Conservation (phyloP, 2,797 vertebrate species). For the Malacoctenus gilli region DNA sequence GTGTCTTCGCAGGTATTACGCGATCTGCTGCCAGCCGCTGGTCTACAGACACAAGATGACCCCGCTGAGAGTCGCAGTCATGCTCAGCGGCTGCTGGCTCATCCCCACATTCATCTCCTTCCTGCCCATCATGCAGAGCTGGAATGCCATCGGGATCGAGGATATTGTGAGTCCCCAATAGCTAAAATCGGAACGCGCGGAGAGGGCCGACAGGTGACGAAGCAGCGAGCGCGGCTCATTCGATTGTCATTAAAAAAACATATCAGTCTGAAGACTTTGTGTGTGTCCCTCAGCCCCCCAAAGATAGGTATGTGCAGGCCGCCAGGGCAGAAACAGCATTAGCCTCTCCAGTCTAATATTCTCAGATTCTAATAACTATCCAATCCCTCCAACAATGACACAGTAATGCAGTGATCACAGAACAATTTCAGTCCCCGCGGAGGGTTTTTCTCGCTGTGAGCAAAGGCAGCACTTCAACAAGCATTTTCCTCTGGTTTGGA, state of each 20-base stretch:
- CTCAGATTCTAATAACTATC: conserved; percentile 62
- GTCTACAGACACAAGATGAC: conserved; percentile 89
- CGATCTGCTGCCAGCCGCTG: conserved; percentile 87
- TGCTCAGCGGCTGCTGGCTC: conserved; percentile 86
- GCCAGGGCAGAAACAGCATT: conserved; percentile 16
- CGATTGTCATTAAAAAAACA: too few species aligned
- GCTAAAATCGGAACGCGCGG: conserved; percentile 9
- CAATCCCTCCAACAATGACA: conserved; percentile 58
- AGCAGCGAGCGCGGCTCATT: not conserved
- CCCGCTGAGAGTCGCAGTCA: conserved; percentile 79
- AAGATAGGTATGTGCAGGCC: conserved; percentile 40
- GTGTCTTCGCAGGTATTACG: conserved; percentile 80
- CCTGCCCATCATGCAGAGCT: conserved; percentile 87
- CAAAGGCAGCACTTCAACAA: conserved; percentile 42
- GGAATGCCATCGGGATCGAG: conserved; percentile 87
- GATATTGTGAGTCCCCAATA: conserved; percentile 78
- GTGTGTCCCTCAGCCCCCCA: conserved; percentile 10
- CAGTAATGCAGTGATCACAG: conserved; percentile 59
- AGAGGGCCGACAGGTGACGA: not conserved
- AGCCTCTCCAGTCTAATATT: conserved; percentile 50
- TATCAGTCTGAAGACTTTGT: conserved; percentile 15
- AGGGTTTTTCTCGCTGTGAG: conserved; percentile 52
- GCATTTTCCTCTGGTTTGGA: conserved; percentile 46
- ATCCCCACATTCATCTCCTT: conserved; percentile 87
- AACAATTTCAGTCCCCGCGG: conserved; percentile 56